A percentile compares a stretch with the other conserved stretches of the same genome.
Evolutionary conservation across 2,888 invertebrate genomes (phyloP).

Genomic region (Dioctria linearis): DNA sequence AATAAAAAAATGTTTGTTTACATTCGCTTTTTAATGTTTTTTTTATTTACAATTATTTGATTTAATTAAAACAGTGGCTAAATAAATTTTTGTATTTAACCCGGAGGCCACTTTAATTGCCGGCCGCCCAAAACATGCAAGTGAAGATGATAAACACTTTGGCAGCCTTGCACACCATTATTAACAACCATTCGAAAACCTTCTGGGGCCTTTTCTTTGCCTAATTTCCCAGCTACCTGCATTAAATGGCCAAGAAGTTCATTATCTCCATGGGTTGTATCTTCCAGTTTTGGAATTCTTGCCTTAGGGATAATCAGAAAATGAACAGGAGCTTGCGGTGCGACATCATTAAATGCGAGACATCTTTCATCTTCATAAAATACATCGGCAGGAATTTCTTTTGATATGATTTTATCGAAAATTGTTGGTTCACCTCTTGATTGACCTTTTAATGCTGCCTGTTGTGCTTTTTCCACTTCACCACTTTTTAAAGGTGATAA

Average conservation of each 20-base stretch:
- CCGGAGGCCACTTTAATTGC: conserved; percentile 70
- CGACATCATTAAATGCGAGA: conserved; percentile 85
- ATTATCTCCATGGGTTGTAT: conserved; percentile 74
- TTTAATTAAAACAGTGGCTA: neutral
- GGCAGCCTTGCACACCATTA: conserved; percentile 85
- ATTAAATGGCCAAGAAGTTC: conserved; percentile 84
- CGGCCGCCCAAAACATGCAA: conserved; percentile 86
- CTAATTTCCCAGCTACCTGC: conserved; percentile 78
- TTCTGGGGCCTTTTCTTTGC: conserved; percentile 75
- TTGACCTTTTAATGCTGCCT: neutral
- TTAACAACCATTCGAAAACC: conserved; percentile 86
- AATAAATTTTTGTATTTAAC: conserved; percentile 8
- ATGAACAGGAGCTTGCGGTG: conserved; percentile 87
- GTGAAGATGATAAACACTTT: conserved; percentile 88
- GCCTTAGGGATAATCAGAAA: conserved; percentile 88
- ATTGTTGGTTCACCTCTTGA: conserved; percentile 36
- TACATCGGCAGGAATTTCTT: conserved; percentile 85
- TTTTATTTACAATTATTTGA: conserved; percentile 1
- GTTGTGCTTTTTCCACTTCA: conserved; percentile 3
- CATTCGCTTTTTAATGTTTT: neutral
- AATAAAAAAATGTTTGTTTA: neutral
- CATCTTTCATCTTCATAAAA: conserved; percentile 87
- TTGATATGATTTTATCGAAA: conserved; percentile 84
- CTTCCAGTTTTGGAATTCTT: conserved; percentile 77
- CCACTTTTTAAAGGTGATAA: neutral